Conservation (phyloP, 2,888 invertebrate genomes). For the Venusia cambrica region DNA sequence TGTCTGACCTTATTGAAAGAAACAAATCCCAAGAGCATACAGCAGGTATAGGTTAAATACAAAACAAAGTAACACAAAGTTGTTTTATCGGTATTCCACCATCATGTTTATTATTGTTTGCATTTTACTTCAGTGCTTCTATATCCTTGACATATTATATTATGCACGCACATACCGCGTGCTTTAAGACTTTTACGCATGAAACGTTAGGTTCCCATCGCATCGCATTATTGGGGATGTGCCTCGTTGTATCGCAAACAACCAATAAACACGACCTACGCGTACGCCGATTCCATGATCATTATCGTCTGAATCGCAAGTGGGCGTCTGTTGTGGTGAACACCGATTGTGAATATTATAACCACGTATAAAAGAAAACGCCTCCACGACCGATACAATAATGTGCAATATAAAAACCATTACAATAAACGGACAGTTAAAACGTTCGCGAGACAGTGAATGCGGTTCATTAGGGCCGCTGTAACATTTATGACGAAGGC, state of each 20-base stretch:
- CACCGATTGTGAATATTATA: constrained; percentile 67
- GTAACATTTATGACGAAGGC: constrained; percentile 55
- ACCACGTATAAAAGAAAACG: constrained; percentile 47
- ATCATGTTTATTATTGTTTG: constrained; percentile 29
- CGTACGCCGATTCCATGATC: constrained; percentile 73
- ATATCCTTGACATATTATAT: constrained; percentile 35
- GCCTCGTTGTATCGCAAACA: constrained; percentile 41
- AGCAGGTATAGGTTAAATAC: not conserved
- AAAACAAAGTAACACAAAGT: constrained; percentile 23
- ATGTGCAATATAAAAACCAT: constrained; percentile 50
- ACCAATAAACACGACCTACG: constrained; percentile 71
- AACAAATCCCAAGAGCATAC: constrained; percentile 8
- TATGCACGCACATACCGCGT: constrained; percentile 18
- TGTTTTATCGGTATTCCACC: constrained; percentile 30
- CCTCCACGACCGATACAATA: constrained; percentile 41
- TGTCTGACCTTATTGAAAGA: constrained; percentile 20
- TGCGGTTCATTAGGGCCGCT: constrained; percentile 60
- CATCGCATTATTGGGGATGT: constrained; percentile 38
- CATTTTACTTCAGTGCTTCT: constrained; percentile 32
- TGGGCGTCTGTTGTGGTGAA: constrained; percentile 61
- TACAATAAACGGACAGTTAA: constrained; percentile 62
- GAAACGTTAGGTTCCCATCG: constrained; percentile 28
- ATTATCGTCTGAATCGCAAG: constrained; percentile 60
- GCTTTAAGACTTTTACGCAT: constrained; percentile 31
- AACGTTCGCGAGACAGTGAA: constrained; percentile 58